These are phyloP conservation scores for Piaya cayana DNA, from an alignment of 2,113 vertebrate species.

Conservation along the genomic window DNA sequence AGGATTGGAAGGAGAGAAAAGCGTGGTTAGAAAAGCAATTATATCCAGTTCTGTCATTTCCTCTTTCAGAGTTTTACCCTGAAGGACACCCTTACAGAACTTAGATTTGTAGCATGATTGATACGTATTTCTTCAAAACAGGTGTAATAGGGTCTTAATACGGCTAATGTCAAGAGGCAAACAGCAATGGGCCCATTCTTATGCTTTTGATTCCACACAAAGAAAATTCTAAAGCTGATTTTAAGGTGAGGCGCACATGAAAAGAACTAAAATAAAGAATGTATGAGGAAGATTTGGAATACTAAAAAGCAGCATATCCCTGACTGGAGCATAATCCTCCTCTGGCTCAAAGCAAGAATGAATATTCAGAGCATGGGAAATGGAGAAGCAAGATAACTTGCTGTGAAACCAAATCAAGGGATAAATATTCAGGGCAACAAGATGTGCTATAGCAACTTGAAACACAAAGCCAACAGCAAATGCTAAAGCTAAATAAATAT, in stretches of 20 bases:
- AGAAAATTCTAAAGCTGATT: slow-evolving; percentile 12
- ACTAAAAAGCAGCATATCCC: neutral
- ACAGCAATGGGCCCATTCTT: neutral
- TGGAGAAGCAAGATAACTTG: neutral
- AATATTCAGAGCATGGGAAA: slow-evolving; percentile 48
- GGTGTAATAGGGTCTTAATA: neutral
- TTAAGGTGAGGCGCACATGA: neutral
- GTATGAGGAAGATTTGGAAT: neutral
- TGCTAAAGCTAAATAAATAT: slow-evolving; percentile 8
- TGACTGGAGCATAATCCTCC: slow-evolving; percentile 24
- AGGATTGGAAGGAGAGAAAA: neutral
- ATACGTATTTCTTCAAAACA: neutral
- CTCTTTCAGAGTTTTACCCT: neutral
- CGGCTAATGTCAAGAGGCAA: neutral
- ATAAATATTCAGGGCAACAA: slow-evolving; percentile 57
- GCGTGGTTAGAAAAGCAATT: neutral
- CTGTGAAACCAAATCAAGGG: slow-evolving; percentile 47
- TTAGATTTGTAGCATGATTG: neutral
- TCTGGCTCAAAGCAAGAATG: slow-evolving; percentile 39
- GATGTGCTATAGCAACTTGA: slow-evolving; percentile 3
- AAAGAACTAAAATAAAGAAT: neutral
- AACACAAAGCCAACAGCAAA: slow-evolving; percentile 24
- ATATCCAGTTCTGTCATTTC: neutral
- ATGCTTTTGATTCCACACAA: neutral
- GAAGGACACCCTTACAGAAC: neutral